phyloP scores from a whole-genome alignment of 2,113 vertebrate species.

The Actenoides hombroni region DNA sequence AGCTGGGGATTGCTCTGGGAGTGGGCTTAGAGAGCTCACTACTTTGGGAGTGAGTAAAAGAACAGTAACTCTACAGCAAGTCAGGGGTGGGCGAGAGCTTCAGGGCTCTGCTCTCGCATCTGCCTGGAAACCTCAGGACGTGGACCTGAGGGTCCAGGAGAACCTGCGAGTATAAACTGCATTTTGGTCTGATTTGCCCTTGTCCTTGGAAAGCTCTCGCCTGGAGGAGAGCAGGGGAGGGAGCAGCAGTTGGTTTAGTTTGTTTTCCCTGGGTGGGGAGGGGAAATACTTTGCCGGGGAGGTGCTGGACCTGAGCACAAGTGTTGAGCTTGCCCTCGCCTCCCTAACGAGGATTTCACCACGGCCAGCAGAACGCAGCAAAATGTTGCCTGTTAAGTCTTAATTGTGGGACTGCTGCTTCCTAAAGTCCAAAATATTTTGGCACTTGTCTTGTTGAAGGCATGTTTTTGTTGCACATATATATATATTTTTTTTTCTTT shows the following conservation, averaged over 20 bases:
- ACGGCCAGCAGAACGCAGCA: not conserved
- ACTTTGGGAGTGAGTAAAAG: not conserved
- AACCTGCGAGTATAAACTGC: not conserved
- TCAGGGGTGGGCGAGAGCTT: not conserved
- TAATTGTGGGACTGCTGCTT: not conserved
- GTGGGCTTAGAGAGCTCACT: not conserved
- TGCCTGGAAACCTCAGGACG: not conserved
- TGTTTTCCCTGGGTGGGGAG: not conserved
- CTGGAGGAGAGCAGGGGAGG: not conserved
- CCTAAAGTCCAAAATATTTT: constrained; percentile 57
- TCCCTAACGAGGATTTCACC: not conserved
- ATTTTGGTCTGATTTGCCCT: not conserved
- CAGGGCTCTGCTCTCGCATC: not conserved
- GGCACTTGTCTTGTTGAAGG: constrained; percentile 36
- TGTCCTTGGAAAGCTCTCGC: not conserved
- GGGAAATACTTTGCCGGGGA: not conserved
- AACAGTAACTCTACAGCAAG: not conserved
- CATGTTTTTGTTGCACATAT: constrained; percentile 5
- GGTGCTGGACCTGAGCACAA: not conserved
- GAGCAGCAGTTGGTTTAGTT: not conserved
- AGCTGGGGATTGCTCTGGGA: not conserved
- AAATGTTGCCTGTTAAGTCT: not conserved
- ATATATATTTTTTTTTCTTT: not conserved
- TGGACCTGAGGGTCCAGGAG: not conserved
- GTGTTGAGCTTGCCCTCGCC: not conserved